Percentiles rank a stretch among this genome's conserved stretches.
Conservation (phyloP, 2,113 vertebrate species). For the Gavialis gangeticus region DNA sequence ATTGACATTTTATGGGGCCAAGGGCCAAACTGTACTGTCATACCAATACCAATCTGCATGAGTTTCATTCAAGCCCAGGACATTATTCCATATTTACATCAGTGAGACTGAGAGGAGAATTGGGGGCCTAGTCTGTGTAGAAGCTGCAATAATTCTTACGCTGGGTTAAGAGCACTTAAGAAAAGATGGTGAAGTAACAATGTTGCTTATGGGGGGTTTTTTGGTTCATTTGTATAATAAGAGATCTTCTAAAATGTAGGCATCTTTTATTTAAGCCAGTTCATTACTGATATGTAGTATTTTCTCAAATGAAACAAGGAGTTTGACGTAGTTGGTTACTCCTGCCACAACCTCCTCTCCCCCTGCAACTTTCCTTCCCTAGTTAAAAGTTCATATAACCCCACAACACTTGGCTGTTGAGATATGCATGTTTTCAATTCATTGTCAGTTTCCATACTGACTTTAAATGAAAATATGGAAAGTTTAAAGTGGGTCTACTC, state of each 20-base stretch:
- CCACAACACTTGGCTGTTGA: background rate
- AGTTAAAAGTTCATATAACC: background rate
- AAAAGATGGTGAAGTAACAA: fast-evolving
- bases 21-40: background rate
- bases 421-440: background rate
- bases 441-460: background rate
- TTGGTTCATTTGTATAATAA: background rate
- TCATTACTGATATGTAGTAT: background rate
- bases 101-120: background rate
- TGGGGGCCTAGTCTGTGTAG: background rate
- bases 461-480: background rate
- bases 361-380: background rate
- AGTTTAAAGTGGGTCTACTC: background rate
- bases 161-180: background rate
- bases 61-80: background rate
- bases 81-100: background rate
- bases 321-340: too few relatives aligned
- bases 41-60: background rate
- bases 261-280: too few relatives aligned
- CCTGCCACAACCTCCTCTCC: background rate
- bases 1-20: background rate
- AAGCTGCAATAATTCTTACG: background rate
- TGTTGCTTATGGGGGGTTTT: background rate
- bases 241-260: background rate
- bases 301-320: background rate